A percentile compares a stretch with the other conserved stretches of the same genome.
Evolutionary conservation across 64 coral and sea anemone species (phyloP).

Genomic region (Dendrophyllia cribrosa): DNA sequence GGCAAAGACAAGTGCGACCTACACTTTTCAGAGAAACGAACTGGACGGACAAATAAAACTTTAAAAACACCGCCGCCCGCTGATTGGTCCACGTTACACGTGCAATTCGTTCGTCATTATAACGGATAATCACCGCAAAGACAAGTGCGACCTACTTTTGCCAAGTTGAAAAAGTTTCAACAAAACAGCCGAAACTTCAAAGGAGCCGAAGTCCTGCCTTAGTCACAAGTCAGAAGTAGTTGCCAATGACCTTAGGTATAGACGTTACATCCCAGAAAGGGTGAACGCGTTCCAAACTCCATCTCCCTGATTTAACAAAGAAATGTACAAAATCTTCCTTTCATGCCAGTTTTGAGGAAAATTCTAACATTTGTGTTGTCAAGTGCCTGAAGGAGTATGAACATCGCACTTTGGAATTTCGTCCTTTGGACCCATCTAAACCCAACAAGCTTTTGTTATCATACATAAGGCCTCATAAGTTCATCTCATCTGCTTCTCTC

Average conservation of each 20-base stretch:
- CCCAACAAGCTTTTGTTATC: constrained; percentile 66
- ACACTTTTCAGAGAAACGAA: no score
- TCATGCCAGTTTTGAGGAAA: constrained; percentile 56
- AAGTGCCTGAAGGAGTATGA: constrained; percentile 33
- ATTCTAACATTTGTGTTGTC: constrained; percentile 71
- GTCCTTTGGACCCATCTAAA: not conserved
- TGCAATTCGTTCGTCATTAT: no score
- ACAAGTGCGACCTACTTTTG: no score
- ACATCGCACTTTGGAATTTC: constrained; percentile 5
- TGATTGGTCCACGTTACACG: no score
- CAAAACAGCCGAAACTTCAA: no score
- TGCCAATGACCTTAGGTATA: constrained; percentile 44
- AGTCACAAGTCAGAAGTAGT: constrained; percentile 57
- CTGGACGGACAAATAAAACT: no score
- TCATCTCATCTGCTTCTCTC: constrained; percentile 47
- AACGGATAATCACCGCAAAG: no score
- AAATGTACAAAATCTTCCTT: constrained; percentile 47
- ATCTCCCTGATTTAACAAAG: constrained; percentile 55
- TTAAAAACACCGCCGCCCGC: no score
- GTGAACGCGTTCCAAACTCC: constrained; percentile 36
- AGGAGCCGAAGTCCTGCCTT: no score
- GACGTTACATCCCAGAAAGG: constrained; percentile 22
- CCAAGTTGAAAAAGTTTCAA: no score
- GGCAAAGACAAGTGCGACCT: no score
- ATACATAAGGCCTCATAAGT: constrained; percentile 68